Evolutionary conservation across 2,888 invertebrate species (phyloP).

Genomic region (Ischnura elegans): DNA sequence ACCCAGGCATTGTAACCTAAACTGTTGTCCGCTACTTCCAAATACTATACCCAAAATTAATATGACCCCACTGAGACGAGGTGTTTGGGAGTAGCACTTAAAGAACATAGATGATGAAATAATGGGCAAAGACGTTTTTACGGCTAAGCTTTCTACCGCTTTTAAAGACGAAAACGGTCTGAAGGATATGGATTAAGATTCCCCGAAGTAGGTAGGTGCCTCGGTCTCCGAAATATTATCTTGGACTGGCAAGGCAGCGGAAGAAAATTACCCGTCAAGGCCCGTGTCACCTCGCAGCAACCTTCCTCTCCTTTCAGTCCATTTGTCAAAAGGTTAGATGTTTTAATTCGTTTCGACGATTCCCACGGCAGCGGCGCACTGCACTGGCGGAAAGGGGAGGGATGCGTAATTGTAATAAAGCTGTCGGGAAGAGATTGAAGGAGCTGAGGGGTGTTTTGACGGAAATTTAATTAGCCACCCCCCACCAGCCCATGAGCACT

Average conservation of each 20-base stretch:
- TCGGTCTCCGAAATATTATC: neutral
- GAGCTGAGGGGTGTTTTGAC: slow-evolving; percentile 5
- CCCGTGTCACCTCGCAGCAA: neutral
- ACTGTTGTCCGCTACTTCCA: no score
- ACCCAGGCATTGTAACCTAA: no score
- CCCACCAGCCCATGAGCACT: no score
- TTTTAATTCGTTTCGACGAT: slow-evolving; percentile 37
- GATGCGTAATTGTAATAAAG: neutral
- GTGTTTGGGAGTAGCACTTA: no score
- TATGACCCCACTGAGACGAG: no score
- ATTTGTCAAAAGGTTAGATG: slow-evolving; percentile 13
- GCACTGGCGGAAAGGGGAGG: neutral
- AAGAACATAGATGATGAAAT: no score
- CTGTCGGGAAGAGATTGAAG: neutral
- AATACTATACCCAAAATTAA: no score
- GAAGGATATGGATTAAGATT: neutral
- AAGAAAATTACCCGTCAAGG: slow-evolving; percentile 24
- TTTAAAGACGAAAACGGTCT: no score
- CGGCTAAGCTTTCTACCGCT: no score
- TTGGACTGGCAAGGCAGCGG: neutral
- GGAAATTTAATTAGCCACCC: slow-evolving; percentile 46
- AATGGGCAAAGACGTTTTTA: no score
- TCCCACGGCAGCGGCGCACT: neutral
- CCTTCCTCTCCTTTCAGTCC: neutral
- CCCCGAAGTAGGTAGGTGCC: neutral